These are phyloP conservation scores for Achlya flavicornis DNA, from an alignment of 2,888 invertebrate genomes.

Conservation along the genomic window DNA sequence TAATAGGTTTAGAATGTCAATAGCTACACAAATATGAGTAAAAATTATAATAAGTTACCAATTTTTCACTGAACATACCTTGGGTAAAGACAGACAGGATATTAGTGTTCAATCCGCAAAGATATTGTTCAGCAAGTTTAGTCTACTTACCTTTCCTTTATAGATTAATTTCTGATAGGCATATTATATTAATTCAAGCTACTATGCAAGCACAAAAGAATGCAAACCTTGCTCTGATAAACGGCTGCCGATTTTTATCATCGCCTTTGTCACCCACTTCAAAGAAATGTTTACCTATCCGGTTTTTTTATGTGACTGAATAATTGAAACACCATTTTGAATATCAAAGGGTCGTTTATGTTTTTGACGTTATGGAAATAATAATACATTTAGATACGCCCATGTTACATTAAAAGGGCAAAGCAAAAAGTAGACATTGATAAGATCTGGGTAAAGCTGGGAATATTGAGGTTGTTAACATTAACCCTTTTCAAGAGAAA, in stretches of 20 bases:
- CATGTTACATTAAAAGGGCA: constrained; percentile 22
- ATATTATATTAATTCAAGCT: neutral
- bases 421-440: constrained; percentile 43
- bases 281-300: constrained; percentile 32
- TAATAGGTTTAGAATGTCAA: neutral
- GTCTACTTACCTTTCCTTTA: too few relatives aligned
- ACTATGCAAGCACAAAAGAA: constrained; percentile 41
- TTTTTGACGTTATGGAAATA: constrained; percentile 1
- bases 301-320: neutral
- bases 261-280: constrained; percentile 49
- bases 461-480: constrained; percentile 36
- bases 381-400: constrained; percentile 17
- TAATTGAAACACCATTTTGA: constrained; percentile 7
- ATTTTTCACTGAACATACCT: too few relatives aligned
- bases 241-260: constrained; percentile 57
- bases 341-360: neutral
- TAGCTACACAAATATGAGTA: neutral
- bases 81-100: too few relatives aligned
- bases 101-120: too few relatives aligned
- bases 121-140: too few relatives aligned
- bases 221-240: constrained; percentile 44
- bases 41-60: neutral
- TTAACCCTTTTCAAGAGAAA: constrained; percentile 46
- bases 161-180: neutral
- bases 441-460: constrained; percentile 38